These are phyloP conservation scores for human (Homo sapiens) DNA, from an alignment of 2,113 vertebrate species.

Conservation along the genomic window DNA sequence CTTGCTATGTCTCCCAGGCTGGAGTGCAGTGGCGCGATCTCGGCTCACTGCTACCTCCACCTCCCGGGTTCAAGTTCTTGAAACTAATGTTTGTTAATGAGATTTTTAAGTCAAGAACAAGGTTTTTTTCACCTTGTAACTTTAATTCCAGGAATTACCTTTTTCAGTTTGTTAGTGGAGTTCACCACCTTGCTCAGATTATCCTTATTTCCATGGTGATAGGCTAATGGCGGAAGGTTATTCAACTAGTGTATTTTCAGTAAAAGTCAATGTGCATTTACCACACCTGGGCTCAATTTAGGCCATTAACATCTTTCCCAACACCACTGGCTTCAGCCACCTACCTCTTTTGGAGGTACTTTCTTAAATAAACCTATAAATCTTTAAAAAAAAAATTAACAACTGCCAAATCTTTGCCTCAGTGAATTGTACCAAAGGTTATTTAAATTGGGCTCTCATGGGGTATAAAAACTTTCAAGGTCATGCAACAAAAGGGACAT, in stretches of 20 bases:
- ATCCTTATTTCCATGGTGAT: slow-evolving; percentile 46
- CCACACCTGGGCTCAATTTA: not conserved
- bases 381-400: not conserved
- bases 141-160: slow-evolving; percentile 54
- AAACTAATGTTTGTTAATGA: not conserved
- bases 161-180: slow-evolving; percentile 13
- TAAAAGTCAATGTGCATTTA: not conserved
- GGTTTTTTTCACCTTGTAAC: not conserved
- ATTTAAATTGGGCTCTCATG: not conserved
- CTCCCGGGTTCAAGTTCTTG: not conserved
- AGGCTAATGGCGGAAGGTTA: not conserved
- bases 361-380: not conserved
- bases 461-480: not conserved
- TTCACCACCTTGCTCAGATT: slow-evolving; percentile 47
- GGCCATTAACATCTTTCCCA: not conserved
- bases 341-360: not conserved
- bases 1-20: too few species aligned
- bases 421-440: not conserved
- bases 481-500: not conserved
- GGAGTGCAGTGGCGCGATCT: too few species aligned
- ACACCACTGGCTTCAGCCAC: not conserved
- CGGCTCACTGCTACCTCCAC: too few species aligned
- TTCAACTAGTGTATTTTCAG: not conserved
- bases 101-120: not conserved
- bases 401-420: not conserved